These are phyloP conservation scores for Drosophila recens DNA, from an alignment of 2,888 invertebrate species.

Conservation along the genomic window DNA sequence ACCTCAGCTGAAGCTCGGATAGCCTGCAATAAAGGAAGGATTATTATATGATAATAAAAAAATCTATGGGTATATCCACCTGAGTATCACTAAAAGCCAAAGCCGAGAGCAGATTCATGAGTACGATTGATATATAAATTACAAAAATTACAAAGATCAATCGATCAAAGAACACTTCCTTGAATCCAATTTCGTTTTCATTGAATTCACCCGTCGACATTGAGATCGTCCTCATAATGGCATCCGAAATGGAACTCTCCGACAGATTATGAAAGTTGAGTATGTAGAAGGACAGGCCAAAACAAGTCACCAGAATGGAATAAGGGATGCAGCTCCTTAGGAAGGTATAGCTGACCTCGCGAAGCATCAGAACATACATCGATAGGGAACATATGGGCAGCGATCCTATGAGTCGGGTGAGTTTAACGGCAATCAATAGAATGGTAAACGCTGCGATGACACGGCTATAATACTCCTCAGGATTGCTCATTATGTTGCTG, in stretches of 20 bases:
- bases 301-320: conserved; percentile 8
- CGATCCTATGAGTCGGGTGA: conserved; percentile 25
- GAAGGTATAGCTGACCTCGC: conserved; percentile 12
- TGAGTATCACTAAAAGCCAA: conserved; percentile 42
- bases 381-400: conserved; percentile 23
- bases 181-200: neutral
- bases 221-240: conserved; percentile 19
- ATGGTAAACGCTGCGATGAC: conserved; percentile 27
- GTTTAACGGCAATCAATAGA: conserved; percentile 4
- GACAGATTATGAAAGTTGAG: conserved; percentile 20
- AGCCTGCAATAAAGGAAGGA: conserved; percentile 17
- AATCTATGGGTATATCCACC: conserved; percentile 12
- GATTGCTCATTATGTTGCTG: neutral
- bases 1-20: conserved; percentile 29
- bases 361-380: conserved; percentile 35
- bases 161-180: neutral
- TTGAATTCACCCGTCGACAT: conserved; percentile 48
- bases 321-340: conserved; percentile 25
- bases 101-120: conserved; percentile 36
- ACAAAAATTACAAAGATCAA: conserved; percentile 29
- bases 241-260: accelerated
- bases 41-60: neutral
- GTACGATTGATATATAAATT: conserved; percentile 27
- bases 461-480: conserved; percentile 3
- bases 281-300: conserved; percentile 29